Evolutionary conservation across 2,888 invertebrate genomes (phyloP).

Genomic region (Lordiphosa fenestrarum): DNA sequence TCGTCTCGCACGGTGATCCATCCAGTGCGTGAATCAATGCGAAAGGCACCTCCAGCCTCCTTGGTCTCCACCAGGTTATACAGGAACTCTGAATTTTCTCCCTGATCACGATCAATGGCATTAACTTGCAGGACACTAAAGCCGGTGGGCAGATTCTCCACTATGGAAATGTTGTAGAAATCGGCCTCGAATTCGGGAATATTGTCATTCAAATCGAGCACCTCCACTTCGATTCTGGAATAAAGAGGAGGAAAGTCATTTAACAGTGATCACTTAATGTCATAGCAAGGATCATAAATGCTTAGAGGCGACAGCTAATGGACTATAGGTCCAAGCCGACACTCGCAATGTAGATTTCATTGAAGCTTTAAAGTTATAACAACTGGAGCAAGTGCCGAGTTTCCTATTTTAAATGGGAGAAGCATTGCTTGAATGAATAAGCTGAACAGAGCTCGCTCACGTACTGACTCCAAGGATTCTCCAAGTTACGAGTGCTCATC

Average conservation of each 20-base stretch:
- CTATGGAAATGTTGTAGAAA: slow-evolving; percentile 94
- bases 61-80: slow-evolving; percentile 86
- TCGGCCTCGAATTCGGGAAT: slow-evolving; percentile 93
- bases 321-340: too few relatives aligned
- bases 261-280: neutral
- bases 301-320: too few relatives aligned
- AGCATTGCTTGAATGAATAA: too few relatives aligned
- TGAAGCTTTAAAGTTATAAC: too few relatives aligned
- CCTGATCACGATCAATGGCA: slow-evolving; percentile 90
- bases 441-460: too few relatives aligned
- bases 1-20: slow-evolving; percentile 92
- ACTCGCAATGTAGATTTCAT: too few relatives aligned
- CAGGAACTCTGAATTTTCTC: slow-evolving; percentile 91
- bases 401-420: too few relatives aligned
- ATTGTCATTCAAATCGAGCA: slow-evolving; percentile 86
- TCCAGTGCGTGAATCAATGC: slow-evolving; percentile 88
- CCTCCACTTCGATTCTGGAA: slow-evolving; percentile 73
- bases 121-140: slow-evolving; percentile 82
- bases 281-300: too few relatives aligned
- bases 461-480: too few relatives aligned
- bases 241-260: neutral
- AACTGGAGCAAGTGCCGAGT: too few relatives aligned
- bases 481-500: too few relatives aligned
- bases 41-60: slow-evolving; percentile 86
- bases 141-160: slow-evolving; percentile 93